Percentiles rank a stretch among this genome's conserved stretches.
phyloP scores from a whole-genome alignment of 2,797 vertebrate species.

The Gadopsis marmoratus region DNA sequence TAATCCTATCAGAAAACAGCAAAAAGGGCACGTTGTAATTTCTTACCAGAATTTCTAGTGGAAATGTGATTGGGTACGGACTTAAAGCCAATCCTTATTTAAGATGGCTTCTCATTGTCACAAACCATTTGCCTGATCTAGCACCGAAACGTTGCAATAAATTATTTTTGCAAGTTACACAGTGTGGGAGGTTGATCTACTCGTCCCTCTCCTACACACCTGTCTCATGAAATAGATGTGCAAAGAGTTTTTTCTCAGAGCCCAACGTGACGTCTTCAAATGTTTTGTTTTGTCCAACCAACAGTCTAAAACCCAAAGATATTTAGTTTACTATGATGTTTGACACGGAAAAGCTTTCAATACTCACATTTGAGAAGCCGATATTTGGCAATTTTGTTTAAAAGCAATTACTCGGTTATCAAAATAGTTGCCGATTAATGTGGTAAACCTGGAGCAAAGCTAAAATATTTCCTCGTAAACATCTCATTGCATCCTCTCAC shows the following conservation, averaged over 20 bases:
- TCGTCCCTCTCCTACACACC: no score
- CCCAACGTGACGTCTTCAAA: not conserved
- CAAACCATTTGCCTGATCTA: no score
- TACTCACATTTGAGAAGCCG: not conserved
- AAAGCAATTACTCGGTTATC: not conserved
- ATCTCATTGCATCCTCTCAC: slow-evolving; percentile 61
- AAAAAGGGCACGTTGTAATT: not conserved
- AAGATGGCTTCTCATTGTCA: not conserved
- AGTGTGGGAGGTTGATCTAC: no score
- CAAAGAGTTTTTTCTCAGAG: no score
- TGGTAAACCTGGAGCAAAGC: slow-evolving; percentile 38
- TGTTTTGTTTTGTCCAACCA: not conserved
- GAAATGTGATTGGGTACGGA: no score
- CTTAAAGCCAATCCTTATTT: not conserved
- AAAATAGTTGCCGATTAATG: not conserved
- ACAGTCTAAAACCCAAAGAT: not conserved
- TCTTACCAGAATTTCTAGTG: not conserved
- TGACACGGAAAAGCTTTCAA: not conserved
- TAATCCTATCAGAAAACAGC: not conserved
- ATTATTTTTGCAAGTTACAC: no score
- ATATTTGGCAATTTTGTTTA: not conserved
- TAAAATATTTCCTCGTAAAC: slow-evolving; percentile 41
- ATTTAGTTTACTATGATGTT: not conserved
- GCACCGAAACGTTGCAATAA: no score
- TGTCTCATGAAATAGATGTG: no score